phyloP scores from a whole-genome alignment of 2,888 invertebrate genomes.

The Thecocarcelia acutangulata region DNA sequence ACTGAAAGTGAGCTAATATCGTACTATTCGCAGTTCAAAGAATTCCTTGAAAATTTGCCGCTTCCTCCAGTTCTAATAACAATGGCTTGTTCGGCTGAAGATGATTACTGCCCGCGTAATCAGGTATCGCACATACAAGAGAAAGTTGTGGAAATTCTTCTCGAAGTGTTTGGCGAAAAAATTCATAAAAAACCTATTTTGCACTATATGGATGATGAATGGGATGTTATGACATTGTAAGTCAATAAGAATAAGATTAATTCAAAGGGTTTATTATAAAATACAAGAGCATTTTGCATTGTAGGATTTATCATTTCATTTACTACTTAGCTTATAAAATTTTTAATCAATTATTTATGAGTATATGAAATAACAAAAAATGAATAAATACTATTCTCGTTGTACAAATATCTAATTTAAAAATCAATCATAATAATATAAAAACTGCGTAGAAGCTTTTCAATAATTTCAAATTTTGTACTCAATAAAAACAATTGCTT shows the following conservation, averaged over 20 bases:
- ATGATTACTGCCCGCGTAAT: constrained; percentile 93
- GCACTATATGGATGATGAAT: constrained; percentile 79
- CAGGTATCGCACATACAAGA: constrained; percentile 91
- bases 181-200: constrained; percentile 78
- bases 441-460: too few species aligned
- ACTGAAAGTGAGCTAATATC: constrained; percentile 85
- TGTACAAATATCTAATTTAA: too few species aligned
- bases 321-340: constrained; percentile 56
- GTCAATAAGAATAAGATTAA: not conserved
- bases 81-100: constrained; percentile 91
- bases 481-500: too few species aligned
- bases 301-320: constrained; percentile 35
- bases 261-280: not conserved
- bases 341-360: constrained; percentile 30
- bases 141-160: constrained; percentile 84
- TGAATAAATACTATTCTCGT: too few species aligned
- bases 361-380: too few species aligned
- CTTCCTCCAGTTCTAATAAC: constrained; percentile 87
- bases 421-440: too few species aligned
- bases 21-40: constrained; percentile 84
- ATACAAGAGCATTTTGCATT: constrained; percentile 13
- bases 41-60: constrained; percentile 83
- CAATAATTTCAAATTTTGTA: too few species aligned
- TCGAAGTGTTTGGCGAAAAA: constrained; percentile 78
- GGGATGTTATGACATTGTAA: constrained; percentile 80